Conservation (phyloP, 2,113 vertebrate species). For the Mola mola region DNA sequence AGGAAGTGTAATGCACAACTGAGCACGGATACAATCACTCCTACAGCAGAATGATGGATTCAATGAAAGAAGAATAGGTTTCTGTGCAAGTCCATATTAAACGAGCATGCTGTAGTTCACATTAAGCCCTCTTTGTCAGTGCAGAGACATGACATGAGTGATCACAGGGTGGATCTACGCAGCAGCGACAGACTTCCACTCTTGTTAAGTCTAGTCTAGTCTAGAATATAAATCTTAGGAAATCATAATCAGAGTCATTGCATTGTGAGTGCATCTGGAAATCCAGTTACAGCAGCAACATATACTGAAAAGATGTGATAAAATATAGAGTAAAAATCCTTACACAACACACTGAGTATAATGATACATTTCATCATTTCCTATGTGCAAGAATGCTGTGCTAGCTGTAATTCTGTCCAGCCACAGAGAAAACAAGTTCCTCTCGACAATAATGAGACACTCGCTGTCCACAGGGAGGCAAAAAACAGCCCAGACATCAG, state of each 20-base stretch:
- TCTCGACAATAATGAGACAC: neutral
- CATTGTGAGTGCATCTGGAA: slow-evolving; percentile 5
- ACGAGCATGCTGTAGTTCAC: neutral
- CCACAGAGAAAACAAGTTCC: neutral
- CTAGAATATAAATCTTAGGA: too few species aligned
- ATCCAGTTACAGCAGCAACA: too few species aligned
- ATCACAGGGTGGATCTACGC: slow-evolving; percentile 38
- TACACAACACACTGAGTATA: neutral
- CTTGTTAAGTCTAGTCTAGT: too few species aligned
- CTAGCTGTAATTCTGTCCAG: neutral
- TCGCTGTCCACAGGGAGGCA: slow-evolving; percentile 12
- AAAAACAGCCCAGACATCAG: slow-evolving; percentile 60
- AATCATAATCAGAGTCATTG: slow-evolving; percentile 35
- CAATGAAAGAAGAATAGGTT: too few species aligned
- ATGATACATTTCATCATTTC: neutral
- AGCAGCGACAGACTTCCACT: slow-evolving; percentile 36
- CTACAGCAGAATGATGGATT: neutral
- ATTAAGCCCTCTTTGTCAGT: too few species aligned
- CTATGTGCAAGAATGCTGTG: neutral
- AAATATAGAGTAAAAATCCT: neutral
- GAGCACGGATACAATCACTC: neutral
- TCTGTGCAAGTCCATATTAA: too few species aligned
- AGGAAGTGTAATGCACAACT: neutral
- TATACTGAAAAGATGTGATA: too few species aligned
- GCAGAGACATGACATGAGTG: too few species aligned